phyloP scores from a whole-genome alignment of 2,797 vertebrate genomes.

The Aplochiton taeniatus region DNA sequence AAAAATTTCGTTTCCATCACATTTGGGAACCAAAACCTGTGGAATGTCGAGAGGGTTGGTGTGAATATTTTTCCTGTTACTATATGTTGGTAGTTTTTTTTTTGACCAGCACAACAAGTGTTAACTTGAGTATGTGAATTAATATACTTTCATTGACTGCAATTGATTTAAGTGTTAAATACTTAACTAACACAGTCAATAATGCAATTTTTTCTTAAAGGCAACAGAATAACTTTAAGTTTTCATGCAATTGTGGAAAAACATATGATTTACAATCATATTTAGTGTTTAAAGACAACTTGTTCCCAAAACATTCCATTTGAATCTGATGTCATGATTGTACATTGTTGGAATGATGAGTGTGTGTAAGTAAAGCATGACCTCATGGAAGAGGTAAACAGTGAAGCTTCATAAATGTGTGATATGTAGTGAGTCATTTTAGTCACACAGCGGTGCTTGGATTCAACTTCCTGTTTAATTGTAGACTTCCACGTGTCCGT shows the following conservation, averaged over 20 bases:
- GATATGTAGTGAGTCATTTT: conserved; percentile 70
- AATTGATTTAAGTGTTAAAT: conserved; percentile 30
- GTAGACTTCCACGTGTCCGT: conserved; percentile 48
- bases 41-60: conserved; percentile 58
- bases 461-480: conserved; percentile 63
- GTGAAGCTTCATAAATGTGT: conserved; percentile 64
- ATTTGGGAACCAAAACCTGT: conserved; percentile 62
- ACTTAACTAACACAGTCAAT: not conserved
- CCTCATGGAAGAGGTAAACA: conserved; percentile 75
- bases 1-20: conserved; percentile 44
- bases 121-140: conserved; percentile 27
- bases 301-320: conserved; percentile 31
- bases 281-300: conserved; percentile 31
- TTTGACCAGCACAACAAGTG: conserved; percentile 32
- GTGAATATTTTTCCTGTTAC: conserved; percentile 54
- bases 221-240: no score
- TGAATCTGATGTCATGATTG: conserved; percentile 35
- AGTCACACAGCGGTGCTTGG: conserved; percentile 59
- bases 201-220: no score
- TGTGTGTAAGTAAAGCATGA: conserved; percentile 72
- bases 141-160: conserved; percentile 14
- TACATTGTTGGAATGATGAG: conserved; percentile 57
- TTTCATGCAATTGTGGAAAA: not conserved
- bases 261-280: not conserved
- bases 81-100: conserved; percentile 36